Base-by-base conservation (phyloP, 2,113 vertebrate genomes). In the Caretta caretta region DNA sequence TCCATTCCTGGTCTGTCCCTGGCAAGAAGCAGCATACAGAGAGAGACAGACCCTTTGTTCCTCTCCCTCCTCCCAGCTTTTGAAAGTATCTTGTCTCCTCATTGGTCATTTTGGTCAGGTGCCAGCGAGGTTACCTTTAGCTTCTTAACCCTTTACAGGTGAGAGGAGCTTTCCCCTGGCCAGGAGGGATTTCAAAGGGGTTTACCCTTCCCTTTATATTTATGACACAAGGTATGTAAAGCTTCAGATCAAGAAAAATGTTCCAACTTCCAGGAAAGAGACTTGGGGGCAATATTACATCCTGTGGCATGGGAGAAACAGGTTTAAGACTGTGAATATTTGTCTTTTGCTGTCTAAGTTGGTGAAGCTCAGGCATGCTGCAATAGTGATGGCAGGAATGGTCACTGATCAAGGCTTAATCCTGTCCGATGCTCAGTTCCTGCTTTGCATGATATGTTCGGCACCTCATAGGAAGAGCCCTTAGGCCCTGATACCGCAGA, bases 261-360 rank as follows among this genome's bases (percentile, higher is more conserved):
- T 35, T n/a, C 91, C 81, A 62, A 7, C 49, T 91, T 93, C 83
- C 87, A 91, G 72, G 79, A 46, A 24, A 90, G 84, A 20, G 1
- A 57, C 35, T 86, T 93, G 49, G 46, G 89, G 25, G 22, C 72
- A 92, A 62, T 69, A 90, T 25, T 12, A 6, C 79, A 29, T 79
- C 38, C 69, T 48, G 35, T 38, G 10, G 14, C 83, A 69, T 22
- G 46, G 56, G 62, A 93, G 46, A 49, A 82, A 46, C 6, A 56
- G 80, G 14, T 92, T 90, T 57, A 69, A 62, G 29, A 29, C 59
- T 35, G 29, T 65, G 31, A 65, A 65, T 35, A 65, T 65, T 35
- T 59, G 96, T 84, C 83, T 20, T 91, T 88, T 84, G 2, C 90
- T 94, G 31, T 83, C 50, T 92, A 16, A 35, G 12, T 86, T 95